Conservation (phyloP, 2,113 vertebrate species). For the Oreotrochilus melanogaster region DNA sequence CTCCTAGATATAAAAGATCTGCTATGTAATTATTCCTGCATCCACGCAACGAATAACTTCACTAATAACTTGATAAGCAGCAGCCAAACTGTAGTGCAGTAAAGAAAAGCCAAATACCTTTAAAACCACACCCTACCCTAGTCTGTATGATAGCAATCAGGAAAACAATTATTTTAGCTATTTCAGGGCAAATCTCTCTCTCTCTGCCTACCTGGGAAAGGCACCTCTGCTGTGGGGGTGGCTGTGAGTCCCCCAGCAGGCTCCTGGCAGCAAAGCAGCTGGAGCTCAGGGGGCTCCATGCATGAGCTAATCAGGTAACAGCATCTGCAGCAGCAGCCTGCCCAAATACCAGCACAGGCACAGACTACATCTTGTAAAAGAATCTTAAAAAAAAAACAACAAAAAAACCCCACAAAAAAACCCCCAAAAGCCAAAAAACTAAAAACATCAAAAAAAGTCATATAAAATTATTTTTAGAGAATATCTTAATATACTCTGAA, state of each 20-base stretch:
- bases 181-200: not conserved
- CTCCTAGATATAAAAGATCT: not conserved
- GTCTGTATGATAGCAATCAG: not conserved
- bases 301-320: not conserved
- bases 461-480: not conserved
- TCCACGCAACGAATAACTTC: not conserved
- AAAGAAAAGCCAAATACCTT: not conserved
- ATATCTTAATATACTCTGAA: not conserved
- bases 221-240: fast-evolving
- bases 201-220: not conserved
- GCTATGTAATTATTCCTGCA: not conserved
- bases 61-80: not conserved
- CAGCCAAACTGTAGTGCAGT: not conserved
- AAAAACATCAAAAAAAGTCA: not conserved
- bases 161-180: not conserved
- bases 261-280: not conserved
- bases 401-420: not conserved
- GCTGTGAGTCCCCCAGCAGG: not conserved
- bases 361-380: not conserved
- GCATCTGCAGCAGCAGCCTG: not conserved
- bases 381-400: not conserved
- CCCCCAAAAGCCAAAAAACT: not conserved
- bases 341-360: not conserved
- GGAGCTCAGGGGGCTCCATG: not conserved
- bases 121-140: not conserved